phyloP scores from a whole-genome alignment of 2,888 invertebrate genomes.

The Eristalis tenax region DNA sequence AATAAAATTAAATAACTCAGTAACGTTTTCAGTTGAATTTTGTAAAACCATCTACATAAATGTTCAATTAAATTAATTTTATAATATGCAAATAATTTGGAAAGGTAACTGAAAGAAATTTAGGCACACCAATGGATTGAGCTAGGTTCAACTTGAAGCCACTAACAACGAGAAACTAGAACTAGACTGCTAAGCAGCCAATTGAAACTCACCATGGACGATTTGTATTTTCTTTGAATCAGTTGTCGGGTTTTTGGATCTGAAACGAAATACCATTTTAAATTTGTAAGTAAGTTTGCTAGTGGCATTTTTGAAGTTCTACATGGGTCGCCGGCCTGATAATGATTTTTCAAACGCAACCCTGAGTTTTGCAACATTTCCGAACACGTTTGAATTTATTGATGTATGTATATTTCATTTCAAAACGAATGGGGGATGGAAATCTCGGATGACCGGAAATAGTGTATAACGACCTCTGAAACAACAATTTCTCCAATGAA shows the following conservation, averaged over 20 bases:
- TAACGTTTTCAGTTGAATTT: neutral
- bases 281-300: neutral
- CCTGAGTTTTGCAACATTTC: no score
- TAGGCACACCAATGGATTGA: slow-evolving; percentile 34
- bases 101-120: slow-evolving; percentile 7
- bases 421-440: no score
- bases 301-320: neutral
- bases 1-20: slow-evolving; percentile 4
- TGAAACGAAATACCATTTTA: slow-evolving; percentile 82
- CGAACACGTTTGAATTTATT: no score
- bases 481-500: no score
- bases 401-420: no score
- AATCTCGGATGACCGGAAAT: no score
- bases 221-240: slow-evolving; percentile 97
- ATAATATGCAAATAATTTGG: slow-evolving; percentile 10
- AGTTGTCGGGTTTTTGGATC: slow-evolving; percentile 99
- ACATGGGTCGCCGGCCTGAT: no score
- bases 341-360: no score
- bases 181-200: neutral
- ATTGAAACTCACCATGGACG: slow-evolving; percentile 93
- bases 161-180: slow-evolving; percentile 1
- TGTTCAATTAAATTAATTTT: neutral
- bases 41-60: neutral
- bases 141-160: slow-evolving; percentile 30
- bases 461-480: no score